Base-by-base conservation (phyloP, 2,888 invertebrate species). In the Epirrhoe tristata region DNA sequence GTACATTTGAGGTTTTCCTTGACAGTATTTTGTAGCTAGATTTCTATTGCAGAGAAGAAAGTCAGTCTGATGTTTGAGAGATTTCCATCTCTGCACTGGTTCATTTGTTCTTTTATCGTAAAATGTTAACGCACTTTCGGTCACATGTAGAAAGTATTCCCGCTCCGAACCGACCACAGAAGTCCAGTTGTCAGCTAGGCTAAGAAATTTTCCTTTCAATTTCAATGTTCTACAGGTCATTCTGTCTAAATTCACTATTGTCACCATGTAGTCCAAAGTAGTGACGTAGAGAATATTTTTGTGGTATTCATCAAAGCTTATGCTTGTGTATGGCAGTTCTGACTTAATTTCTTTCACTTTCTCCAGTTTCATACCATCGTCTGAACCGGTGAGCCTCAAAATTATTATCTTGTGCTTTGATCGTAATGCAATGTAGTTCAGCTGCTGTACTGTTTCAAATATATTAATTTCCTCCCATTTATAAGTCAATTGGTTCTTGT, bases 91-190 rank as follows among this genome's bases (percentile, higher is more conserved):
- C 39, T 82, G 80, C 8, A 83, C 75, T 0, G 79, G 71, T 6
- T 73, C 70, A 63, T 90, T 86, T 0, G 84, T 85, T 71, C 92
- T 79, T 75, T 92, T 93, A 66, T 94, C 94, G 60, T 93, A 93
- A 0, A 90, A 74, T 0, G 87, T 82, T n/a, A 93, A 74, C 0
- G 80, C 74, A 48, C 81, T 78, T 64, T 74, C 84, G 4, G 86
- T 80, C 0, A 89, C 77, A 63, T 91, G 89, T 12, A 86, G 80
- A 58, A 86, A 92, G 61, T 81, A 83, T 1, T 80, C 77, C 53
- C 89, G 79, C 48, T 90, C 88, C 0, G 83, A 79, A 34, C 87
- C 84, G n/a, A 88, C 74, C 0, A 94, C 88, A 0, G 84, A 81
- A 62, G 83, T 90, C 91, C 93, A 93, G 74, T 93, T 92, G 71